Percentiles rank a stretch among this genome's conserved stretches.
Conservation (phyloP, 2,113 vertebrate species). For the Paedocypris sp. region DNA sequence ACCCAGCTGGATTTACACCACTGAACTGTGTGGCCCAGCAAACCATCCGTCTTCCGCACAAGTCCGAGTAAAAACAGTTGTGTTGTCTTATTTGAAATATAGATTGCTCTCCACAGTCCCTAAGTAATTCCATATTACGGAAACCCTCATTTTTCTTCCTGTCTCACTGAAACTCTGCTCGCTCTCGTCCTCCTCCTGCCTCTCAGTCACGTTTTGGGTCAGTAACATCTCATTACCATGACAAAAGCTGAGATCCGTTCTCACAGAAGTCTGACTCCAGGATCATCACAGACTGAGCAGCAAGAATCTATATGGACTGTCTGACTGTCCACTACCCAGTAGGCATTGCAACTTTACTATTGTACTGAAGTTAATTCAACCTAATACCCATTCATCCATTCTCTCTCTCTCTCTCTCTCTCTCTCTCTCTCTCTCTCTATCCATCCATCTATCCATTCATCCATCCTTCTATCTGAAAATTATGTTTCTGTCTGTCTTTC, state of each 20-base stretch:
- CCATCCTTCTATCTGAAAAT: too few species aligned
- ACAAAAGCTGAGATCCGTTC: constrained; percentile 53
- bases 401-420: too few species aligned
- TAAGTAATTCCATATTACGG: too few species aligned
- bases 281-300: constrained; percentile 17
- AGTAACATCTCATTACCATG: constrained; percentile 52
- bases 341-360: background rate
- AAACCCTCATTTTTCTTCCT: too few species aligned
- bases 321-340: constrained; percentile 3
- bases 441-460: too few species aligned
- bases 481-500: too few species aligned
- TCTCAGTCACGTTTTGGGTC: constrained; percentile 12
- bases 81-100: too few species aligned
- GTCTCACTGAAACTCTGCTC: constrained; percentile 43
- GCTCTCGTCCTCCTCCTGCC: background rate
- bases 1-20: constrained; percentile 54
- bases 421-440: too few species aligned
- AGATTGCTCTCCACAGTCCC: too few species aligned
- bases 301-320: background rate
- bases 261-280: constrained; percentile 49
- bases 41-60: constrained; percentile 43
- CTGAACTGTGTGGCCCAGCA: constrained; percentile 45
- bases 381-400: too few species aligned
- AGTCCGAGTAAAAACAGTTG: constrained; percentile 21
- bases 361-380: background rate